Evolutionary conservation across 64 coral and sea anemone species (phyloP), one percentile per base, ranked within the genome.

Genomic region (Catalaphyllia jardinei): DNA sequence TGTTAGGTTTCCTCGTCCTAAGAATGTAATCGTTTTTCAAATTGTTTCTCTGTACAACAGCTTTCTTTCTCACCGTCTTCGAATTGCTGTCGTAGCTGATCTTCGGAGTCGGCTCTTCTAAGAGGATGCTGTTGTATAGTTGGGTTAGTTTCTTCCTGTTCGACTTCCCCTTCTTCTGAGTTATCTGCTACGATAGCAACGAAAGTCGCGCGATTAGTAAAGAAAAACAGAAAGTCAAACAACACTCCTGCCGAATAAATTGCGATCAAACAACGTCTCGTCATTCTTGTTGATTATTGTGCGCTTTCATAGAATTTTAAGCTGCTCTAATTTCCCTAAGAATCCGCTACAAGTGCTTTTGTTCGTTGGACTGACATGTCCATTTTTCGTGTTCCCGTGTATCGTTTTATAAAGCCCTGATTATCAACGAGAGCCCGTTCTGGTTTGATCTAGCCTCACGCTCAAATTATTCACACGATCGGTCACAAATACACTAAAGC

Each of bases 51-150:
- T 20, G 42, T 11, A 24, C 38, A 77, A 18, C 8, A 24, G 16
- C 74, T 10, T 9, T 18, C 12, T 14, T 33, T 10, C 81, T 51
- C 1, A 85, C 81, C 81, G 52, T 85, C 67, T 1, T 85, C n/a
- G 24, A 85, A 71, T 14, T 85, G 62, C 10, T 85, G 31, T 16
- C 62, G 62, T 16, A 85, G 31, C 8, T 71, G 24, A 10, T 85
- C 81, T 2, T 85, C 81, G 0, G 81, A 85, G 30, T 85, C 81
- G 14, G 81, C 81, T 25, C 22, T 49, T 85, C 81, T 46, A 0
- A 85, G 81, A 28, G 81, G 81, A 13, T 13, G 63, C 13, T 51
- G 81, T 29, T 5, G 28, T 28, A 27, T 51, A 14, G 81, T 27
- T 71, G 24, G 12, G 4, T 46, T 33, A 1, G 81, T 33, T 25